Evolutionary conservation across 2,113 vertebrate genomes (phyloP).

Genomic region (Pelusios castaneus): DNA sequence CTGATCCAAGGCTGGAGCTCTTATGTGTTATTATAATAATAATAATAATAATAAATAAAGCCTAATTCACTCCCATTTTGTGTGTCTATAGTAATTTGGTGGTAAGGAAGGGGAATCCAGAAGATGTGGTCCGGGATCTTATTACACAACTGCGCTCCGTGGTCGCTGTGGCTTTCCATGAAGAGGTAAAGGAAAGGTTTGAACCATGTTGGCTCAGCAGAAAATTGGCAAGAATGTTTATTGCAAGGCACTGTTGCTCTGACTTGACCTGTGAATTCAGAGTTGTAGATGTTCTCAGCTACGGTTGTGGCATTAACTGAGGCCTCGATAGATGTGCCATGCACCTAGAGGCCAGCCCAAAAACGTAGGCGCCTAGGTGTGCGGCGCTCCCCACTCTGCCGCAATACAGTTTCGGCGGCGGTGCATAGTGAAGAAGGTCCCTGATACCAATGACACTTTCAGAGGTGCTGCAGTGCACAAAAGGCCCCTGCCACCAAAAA

Average conservation of each 20-base stretch:
- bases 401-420: too few relatives aligned
- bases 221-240: background rate
- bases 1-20: background rate
- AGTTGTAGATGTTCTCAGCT: background rate
- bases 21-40: background rate
- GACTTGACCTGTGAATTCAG: background rate
- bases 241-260: background rate
- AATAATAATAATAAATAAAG: background rate
- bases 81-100: constrained; percentile 78
- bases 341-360: too few relatives aligned
- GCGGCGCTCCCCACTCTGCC: too few relatives aligned
- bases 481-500: too few relatives aligned
- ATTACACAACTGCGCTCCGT: constrained; percentile 82
- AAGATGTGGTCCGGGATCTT: constrained; percentile 80
- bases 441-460: too few relatives aligned
- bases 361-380: too few relatives aligned
- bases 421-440: too few relatives aligned
- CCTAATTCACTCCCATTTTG: background rate
- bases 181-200: constrained; percentile 76
- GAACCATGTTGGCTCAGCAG: background rate
- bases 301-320: background rate
- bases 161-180: constrained; percentile 79
- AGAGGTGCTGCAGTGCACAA: too few relatives aligned
- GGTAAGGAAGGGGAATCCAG: constrained; percentile 82
- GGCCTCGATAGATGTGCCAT: too few relatives aligned